phyloP scores from a whole-genome alignment of 1,140 invertebrate genomes.

The silkworm (Bombyx mori) region DNA sequence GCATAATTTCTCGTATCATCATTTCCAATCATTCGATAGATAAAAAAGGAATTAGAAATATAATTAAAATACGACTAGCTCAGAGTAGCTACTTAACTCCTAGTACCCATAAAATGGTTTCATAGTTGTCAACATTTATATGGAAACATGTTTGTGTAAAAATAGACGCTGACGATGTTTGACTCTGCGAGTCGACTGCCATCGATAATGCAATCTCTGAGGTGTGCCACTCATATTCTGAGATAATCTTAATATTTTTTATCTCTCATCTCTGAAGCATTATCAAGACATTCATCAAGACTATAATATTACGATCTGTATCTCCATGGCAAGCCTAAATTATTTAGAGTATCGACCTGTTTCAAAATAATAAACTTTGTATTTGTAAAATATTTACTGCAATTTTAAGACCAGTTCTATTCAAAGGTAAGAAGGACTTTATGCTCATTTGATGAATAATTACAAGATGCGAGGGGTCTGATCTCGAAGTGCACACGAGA shows the following conservation, averaged over 20 bases:
- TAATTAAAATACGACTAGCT: too few species aligned
- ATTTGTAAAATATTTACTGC: too few species aligned
- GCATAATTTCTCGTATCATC: too few species aligned
- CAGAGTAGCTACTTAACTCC: too few species aligned
- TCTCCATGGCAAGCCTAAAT: slow-evolving; percentile 18
- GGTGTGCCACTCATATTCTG: slow-evolving; percentile 25
- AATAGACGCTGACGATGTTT: slow-evolving; percentile 29
- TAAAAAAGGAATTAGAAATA: too few species aligned
- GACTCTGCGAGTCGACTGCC: slow-evolving; percentile 20
- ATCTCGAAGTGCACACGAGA: too few species aligned
- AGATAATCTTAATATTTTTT: slow-evolving; percentile 15
- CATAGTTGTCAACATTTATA: slow-evolving; percentile 3
- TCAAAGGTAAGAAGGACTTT: too few species aligned
- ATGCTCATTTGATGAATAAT: too few species aligned
- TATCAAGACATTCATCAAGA: slow-evolving; percentile 12
- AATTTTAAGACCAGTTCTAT: too few species aligned
- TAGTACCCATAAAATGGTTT: too few species aligned
- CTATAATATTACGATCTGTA: not conserved
- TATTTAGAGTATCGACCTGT: slow-evolving; percentile 17
- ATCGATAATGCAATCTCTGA: slow-evolving; percentile 26
- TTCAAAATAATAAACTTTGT: slow-evolving; percentile 1
- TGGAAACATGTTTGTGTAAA: slow-evolving; percentile 27
- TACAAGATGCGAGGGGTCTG: too few species aligned
- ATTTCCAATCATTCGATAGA: too few species aligned
- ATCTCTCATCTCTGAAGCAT: slow-evolving; percentile 14